These are phyloP conservation scores for Vanessa tameamea DNA, from an alignment of 1,140 invertebrate species.

Conservation along the genomic window DNA sequence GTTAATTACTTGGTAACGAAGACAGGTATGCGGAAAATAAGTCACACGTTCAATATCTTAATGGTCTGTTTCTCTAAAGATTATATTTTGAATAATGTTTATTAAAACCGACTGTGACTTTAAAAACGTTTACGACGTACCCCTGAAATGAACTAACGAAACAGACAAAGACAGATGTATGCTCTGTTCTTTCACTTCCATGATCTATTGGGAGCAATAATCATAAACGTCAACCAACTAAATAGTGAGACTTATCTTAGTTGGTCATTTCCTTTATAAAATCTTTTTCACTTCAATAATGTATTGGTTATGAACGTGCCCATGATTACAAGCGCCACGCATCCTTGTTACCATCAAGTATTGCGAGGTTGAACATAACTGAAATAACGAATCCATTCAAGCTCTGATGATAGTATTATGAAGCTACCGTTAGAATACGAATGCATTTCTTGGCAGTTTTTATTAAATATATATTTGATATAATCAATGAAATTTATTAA, in stretches of 20 bases:
- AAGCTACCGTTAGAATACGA: background rate
- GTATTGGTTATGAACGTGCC: background rate
- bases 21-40: constrained; percentile 14
- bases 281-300: background rate
- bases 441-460: too few species aligned
- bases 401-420: background rate
- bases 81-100: background rate
- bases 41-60: background rate
- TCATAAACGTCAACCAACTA: too few species aligned
- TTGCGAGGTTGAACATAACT: constrained; percentile 13
- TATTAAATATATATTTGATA: too few species aligned
- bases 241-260: too few species aligned
- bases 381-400: background rate
- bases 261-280: too few species aligned
- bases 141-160: too few species aligned
- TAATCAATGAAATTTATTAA: too few species aligned
- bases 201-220: too few species aligned
- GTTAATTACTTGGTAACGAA: constrained; percentile 27
- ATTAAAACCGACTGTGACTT: too few species aligned
- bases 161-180: too few species aligned
- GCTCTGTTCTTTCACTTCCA: too few species aligned
- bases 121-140: too few species aligned
- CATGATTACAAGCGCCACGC: constrained; percentile 12
- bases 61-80: background rate
- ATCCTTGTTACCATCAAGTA: constrained; percentile 7